These are phyloP conservation scores for Semaprochilodus insignis DNA, from an alignment of 2,797 vertebrate genomes.

Conservation along the genomic window DNA sequence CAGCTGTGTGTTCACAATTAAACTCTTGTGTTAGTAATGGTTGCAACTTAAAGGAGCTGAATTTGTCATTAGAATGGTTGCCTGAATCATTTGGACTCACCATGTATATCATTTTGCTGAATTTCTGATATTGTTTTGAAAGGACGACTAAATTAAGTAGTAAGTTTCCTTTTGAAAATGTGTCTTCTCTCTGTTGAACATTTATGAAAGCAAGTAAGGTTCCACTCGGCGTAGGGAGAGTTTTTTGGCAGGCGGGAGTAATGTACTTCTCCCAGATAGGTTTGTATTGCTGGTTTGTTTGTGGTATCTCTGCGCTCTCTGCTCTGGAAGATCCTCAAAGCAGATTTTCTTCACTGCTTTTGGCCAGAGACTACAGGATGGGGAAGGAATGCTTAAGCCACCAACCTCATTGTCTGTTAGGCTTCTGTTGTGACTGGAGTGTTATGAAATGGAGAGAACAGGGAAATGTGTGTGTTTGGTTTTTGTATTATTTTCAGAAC, in stretches of 20 bases:
- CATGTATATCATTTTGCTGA: too few relatives aligned
- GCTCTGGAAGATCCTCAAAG: slow-evolving; percentile 31
- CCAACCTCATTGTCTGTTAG: slow-evolving; percentile 42
- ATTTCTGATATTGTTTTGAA: too few relatives aligned
- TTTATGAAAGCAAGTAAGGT: too few relatives aligned
- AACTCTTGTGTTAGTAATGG: too few relatives aligned
- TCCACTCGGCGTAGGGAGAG: too few relatives aligned
- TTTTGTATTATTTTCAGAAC: slow-evolving; percentile 1
- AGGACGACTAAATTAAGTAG: too few relatives aligned
- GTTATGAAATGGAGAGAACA: background rate
- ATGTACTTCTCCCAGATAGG: slow-evolving; percentile 23
- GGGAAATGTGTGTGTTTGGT: slow-evolving; percentile 2
- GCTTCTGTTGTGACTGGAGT: slow-evolving; percentile 21
- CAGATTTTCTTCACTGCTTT: slow-evolving; percentile 38
- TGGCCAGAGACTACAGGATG: slow-evolving; percentile 32
- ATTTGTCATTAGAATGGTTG: too few relatives aligned
- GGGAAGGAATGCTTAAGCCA: slow-evolving; percentile 43
- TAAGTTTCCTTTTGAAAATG: too few relatives aligned
- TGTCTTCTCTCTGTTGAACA: too few relatives aligned
- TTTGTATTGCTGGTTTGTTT: slow-evolving; percentile 17
- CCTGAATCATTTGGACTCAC: too few relatives aligned
- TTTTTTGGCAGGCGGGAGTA: background rate
- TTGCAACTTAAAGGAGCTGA: too few relatives aligned
- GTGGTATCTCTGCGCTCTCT: background rate
- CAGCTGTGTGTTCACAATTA: too few relatives aligned